phyloP scores from a whole-genome alignment of 2,888 invertebrate genomes.

The Drosophila diplacantha region DNA sequence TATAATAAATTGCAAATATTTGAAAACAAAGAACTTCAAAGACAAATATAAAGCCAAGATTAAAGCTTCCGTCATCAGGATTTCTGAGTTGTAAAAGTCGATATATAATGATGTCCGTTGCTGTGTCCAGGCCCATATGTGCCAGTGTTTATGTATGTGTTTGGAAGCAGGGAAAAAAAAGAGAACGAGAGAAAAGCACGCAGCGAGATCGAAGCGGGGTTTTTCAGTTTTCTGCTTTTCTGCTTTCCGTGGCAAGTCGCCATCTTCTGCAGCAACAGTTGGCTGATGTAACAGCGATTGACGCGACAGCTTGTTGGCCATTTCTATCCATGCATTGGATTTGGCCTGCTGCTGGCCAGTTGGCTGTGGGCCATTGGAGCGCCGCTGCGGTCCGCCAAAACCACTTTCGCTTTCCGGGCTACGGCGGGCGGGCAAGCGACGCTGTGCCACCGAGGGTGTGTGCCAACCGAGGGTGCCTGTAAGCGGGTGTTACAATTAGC shows the following conservation, averaged over 20 bases:
- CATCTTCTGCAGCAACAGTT: conserved; percentile 36
- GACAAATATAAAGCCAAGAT: neutral
- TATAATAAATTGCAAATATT: neutral
- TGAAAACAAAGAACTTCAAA: neutral
- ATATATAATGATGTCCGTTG: neutral
- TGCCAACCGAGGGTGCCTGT: conserved; percentile 8
- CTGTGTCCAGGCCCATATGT: conserved; percentile 2
- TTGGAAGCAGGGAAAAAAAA: conserved; percentile 17
- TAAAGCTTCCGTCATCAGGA: neutral
- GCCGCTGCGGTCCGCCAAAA: conserved; percentile 45
- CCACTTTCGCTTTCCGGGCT: conserved; percentile 66
- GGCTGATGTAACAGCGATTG: conserved; percentile 58
- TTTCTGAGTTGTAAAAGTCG: neutral
- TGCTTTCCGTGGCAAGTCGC: conserved; percentile 35
- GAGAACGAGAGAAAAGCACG: conserved; percentile 23
- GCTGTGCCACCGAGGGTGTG: conserved; percentile 1
- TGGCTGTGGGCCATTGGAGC: conserved; percentile 46
- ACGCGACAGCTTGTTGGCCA: conserved; percentile 40
- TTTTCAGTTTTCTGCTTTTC: conserved; percentile 19
- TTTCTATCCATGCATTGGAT: conserved; percentile 51
- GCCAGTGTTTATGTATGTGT: neutral
- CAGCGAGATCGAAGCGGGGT: conserved; percentile 23
- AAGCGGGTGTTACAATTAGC: conserved; percentile 11
- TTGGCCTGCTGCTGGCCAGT: conserved; percentile 36
- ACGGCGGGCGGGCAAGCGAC: conserved; percentile 10